phyloP scores from a whole-genome alignment of 2,113 vertebrate genomes.

The Tachysurus vachellii region DNA sequence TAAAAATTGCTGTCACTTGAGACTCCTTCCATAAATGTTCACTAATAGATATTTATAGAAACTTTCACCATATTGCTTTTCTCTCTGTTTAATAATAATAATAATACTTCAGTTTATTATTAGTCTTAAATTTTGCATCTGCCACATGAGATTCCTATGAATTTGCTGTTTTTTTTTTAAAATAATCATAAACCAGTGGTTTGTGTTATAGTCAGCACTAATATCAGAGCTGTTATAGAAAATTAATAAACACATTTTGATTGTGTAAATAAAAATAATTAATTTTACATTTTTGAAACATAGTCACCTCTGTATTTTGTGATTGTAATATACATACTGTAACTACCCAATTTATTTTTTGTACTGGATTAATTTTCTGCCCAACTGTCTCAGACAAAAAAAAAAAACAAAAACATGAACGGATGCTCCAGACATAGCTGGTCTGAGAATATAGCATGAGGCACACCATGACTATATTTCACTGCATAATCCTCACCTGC shows the following conservation, averaged over 20 bases:
- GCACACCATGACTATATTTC: neutral
- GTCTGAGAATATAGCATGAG: neutral
- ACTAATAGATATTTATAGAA: neutral
- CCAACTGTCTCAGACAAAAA: neutral
- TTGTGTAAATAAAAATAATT: no score
- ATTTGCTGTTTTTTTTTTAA: neutral
- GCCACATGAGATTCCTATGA: neutral
- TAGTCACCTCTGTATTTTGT: neutral
- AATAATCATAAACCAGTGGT: neutral
- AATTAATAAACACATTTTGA: neutral
- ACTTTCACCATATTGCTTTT: neutral
- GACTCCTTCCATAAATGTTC: neutral
- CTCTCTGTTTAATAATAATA: neutral
- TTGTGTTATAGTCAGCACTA: no score
- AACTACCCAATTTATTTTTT: no score
- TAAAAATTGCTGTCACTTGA: neutral
- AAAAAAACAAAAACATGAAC: neutral
- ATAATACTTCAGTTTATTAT: no score
- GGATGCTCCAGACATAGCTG: neutral
- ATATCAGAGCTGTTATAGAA: neutral
- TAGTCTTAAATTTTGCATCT: neutral
- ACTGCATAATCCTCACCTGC: conserved; percentile 71
- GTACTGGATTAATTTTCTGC: neutral
- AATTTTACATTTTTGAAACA: no score
- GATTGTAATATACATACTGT: neutral